Conservation (phyloP, 2,113 vertebrate genomes). For the Laticauda laticaudata region DNA sequence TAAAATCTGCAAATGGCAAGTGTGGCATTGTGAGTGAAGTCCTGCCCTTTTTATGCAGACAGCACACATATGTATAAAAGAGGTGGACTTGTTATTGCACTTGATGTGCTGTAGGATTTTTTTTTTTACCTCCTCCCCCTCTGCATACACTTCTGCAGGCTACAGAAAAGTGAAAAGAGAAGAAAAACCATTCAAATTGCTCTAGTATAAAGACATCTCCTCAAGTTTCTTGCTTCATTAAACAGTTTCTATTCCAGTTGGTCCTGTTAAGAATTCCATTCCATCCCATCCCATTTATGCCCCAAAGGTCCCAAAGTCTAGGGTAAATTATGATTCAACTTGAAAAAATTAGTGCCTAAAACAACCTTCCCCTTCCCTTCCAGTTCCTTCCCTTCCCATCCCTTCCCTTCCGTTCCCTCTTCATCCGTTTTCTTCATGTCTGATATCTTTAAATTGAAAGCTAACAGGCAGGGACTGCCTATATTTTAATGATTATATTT, state of each 20-base stretch:
- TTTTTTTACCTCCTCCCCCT: background rate
- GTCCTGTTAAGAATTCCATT: background rate
- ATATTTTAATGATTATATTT: background rate
- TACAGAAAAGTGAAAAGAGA: background rate
- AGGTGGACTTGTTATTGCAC: background rate
- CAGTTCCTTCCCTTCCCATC: background rate
- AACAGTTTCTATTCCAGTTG: background rate
- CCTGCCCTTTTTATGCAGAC: background rate
- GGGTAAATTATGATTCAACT: background rate
- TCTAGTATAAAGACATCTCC: background rate
- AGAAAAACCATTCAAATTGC: background rate
- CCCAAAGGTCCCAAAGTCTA: background rate
- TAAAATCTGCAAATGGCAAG: background rate
- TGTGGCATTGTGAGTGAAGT: background rate
- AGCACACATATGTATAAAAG: background rate
- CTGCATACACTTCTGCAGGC: background rate
- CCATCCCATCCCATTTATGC: background rate
- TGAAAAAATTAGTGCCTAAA: background rate
- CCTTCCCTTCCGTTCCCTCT: background rate
- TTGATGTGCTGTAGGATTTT: background rate
- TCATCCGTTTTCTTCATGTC: background rate
- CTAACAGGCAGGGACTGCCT: background rate
- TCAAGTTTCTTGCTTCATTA: background rate
- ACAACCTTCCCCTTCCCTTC: background rate
- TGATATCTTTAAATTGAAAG: background rate